Conservation (phyloP, 2,113 vertebrate species). For the Pristiophorus japonicus region DNA sequence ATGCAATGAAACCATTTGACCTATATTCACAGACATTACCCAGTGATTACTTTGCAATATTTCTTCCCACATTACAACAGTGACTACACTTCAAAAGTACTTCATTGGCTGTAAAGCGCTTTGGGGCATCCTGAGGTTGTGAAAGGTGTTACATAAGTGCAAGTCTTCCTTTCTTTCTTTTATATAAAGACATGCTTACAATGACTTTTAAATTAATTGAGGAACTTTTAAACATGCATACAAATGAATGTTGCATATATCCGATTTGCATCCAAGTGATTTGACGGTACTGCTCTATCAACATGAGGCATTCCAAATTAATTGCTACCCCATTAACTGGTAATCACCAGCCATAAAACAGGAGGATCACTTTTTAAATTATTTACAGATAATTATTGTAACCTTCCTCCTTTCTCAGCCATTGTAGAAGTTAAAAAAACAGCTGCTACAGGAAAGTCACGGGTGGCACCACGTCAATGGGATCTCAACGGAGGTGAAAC, state of each 20-base stretch:
- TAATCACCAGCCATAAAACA: background rate
- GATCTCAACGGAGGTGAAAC: no score
- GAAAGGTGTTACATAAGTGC: no score
- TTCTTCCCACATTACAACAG: no score
- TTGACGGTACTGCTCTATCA: background rate
- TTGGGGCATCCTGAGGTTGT: no score
- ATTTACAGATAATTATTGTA: conserved; percentile 8
- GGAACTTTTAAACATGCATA: background rate
- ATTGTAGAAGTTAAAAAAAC: background rate
- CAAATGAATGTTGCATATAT: background rate
- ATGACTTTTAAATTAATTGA: background rate
- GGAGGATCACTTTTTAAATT: background rate
- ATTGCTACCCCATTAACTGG: background rate
- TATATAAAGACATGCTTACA: background rate
- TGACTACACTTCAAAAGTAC: no score
- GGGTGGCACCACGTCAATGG: no score
- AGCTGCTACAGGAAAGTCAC: no score
- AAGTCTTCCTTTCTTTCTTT: background rate
- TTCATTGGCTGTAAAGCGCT: no score
- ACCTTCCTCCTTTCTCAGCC: background rate
- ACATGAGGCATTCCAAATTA: background rate
- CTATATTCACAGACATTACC: background rate
- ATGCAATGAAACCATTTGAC: background rate
- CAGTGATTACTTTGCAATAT: background rate
- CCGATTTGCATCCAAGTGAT: background rate